Evolutionary conservation across 2,888 invertebrate genomes (phyloP).

Genomic region (Elgonia sp.): DNA sequence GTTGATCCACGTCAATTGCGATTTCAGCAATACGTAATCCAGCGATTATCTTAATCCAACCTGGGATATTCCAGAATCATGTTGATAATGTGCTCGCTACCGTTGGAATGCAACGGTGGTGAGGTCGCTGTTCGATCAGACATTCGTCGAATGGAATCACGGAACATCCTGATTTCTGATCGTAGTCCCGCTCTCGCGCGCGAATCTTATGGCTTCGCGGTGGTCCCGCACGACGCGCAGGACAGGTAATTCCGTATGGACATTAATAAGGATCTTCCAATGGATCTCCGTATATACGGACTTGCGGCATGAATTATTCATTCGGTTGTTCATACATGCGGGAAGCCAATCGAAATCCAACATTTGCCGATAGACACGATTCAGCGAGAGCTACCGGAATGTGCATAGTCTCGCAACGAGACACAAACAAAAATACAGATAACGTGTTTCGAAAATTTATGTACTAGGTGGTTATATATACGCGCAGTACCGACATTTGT

Average conservation of each 20-base stretch:
- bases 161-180: constrained; percentile 68
- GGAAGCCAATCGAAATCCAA: constrained; percentile 72
- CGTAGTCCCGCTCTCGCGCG: constrained; percentile 59
- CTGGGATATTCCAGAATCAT: constrained; percentile 25
- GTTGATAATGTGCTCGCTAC: constrained; percentile 35
- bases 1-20: constrained; percentile 25
- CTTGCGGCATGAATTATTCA: constrained; percentile 75
- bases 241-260: constrained; percentile 74
- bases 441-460: constrained; percentile 76
- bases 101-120: constrained; percentile 48
- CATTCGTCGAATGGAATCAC: constrained; percentile 68
- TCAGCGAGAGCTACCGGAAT: constrained; percentile 75
- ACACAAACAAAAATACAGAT: constrained; percentile 71
- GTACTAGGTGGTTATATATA: constrained; percentile 66
- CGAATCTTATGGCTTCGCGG: constrained; percentile 72
- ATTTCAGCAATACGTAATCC: constrained; percentile 29
- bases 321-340: constrained; percentile 72
- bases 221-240: constrained; percentile 70
- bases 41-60: constrained; percentile 42
- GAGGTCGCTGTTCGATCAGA: constrained; percentile 52
- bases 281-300: constrained; percentile 69
- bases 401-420: constrained; percentile 56
- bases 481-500: constrained; percentile 55
- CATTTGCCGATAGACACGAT: constrained; percentile 74
- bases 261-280: constrained; percentile 76